A percentile compares a stretch with the other conserved stretches of the same genome.
phyloP scores from a whole-genome alignment of 2,113 vertebrate genomes.

The Psammodynastes pulverulentus region DNA sequence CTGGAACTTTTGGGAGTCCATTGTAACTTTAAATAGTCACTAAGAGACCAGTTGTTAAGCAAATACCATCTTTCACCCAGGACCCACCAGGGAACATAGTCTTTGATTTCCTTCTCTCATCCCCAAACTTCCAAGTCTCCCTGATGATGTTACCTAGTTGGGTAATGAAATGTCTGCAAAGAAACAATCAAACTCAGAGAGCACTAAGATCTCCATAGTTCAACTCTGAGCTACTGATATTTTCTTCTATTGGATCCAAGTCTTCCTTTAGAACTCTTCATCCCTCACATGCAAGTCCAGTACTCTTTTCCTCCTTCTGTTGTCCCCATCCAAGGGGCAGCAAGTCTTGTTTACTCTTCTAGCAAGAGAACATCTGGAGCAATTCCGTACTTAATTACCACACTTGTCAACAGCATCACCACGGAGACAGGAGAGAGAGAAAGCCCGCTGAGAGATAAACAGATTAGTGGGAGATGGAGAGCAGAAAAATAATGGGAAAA shows the following conservation, averaged over 20 bases:
- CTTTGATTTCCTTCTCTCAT: background rate
- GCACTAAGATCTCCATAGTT: background rate
- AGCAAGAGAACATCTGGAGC: constrained; percentile 32
- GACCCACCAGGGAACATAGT: background rate
- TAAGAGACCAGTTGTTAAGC: background rate
- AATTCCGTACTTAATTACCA: constrained; percentile 21
- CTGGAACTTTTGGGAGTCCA: background rate
- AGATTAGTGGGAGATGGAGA: constrained; percentile 14
- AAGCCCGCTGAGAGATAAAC: background rate
- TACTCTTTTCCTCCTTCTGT: background rate
- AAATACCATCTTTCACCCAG: background rate
- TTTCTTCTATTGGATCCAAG: background rate
- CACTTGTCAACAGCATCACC: constrained; percentile 26
- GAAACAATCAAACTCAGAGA: background rate
- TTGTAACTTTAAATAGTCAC: background rate
- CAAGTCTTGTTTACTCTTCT: constrained; percentile 22
- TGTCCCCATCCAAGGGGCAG: constrained; percentile 20
- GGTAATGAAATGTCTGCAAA: background rate
- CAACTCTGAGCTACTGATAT: background rate
- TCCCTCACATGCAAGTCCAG: background rate
- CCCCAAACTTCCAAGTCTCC: background rate
- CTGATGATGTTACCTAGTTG: background rate
- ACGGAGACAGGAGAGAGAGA: constrained; percentile 17
- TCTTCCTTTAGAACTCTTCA: background rate
- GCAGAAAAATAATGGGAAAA: background rate